Base-by-base conservation (phyloP, 2,797 vertebrate genomes). In the Delichon dasypus region DNA sequence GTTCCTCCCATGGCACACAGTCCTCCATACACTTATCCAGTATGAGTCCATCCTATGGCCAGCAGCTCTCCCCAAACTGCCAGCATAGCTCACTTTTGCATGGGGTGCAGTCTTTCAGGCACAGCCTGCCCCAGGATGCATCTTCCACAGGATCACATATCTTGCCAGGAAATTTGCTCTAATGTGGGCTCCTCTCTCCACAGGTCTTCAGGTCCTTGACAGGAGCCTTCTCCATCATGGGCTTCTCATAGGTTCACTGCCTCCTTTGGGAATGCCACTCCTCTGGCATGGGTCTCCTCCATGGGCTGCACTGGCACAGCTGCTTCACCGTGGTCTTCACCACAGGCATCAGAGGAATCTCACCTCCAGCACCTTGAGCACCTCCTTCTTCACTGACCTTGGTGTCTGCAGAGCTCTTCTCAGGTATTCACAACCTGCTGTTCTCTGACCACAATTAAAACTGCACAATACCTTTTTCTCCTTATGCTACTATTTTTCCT, bases 31-130 rank as follows among this genome's bases (percentile, higher is more conserved):
- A 36, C 8, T n/a, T 48, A n/a, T 76, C 44, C 16, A 38, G 0
- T 0, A 0, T 57, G 32, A 18, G 11, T n/a, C 36, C 16, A 25
- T 70, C 16, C 3, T 27, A 45, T 7, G 5, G 16, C 17, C 12
- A 64, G 17, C 11, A 45, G 13, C 7, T 57, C 36, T 44, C 5
- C 50, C 22, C 23, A 36, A 15, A 44, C 32, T 62, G 12, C 23
- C 27, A n/a, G 15, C 44, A 44, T 3, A 23, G 27, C 14, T 70
- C 16, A n/a, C 7, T 51, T 62, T 44, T 70, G 36, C 11, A 50
- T 0, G 0, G 22, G 13, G 7, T n/a, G 5, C 13, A 62, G 13
- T 25, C 7, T 61, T 70, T 57, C 11, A 55, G 19, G 13, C 13
- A 32, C 27, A 44, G 14, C 10, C 38, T 70, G 17, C 20, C 70